Evolutionary conservation across 2,888 invertebrate genomes (phyloP), one percentile per base, ranked within the genome.

Genomic region (Selenia dentaria): DNA sequence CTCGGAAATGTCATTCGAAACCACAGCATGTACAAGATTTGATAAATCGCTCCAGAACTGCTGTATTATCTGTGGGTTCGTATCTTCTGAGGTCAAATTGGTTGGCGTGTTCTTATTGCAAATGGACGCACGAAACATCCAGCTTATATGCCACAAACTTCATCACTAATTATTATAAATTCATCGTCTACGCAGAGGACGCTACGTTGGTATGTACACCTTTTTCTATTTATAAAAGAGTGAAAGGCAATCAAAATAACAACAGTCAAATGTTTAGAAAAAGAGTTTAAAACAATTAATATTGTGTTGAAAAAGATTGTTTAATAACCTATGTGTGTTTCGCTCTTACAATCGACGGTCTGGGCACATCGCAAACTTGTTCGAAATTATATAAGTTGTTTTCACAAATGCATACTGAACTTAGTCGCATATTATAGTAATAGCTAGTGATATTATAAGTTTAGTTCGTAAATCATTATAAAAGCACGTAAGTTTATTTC

Each of bases 341-440:
- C 35, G 12, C 35, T 35, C 9, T 25, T 34, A 12, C 3, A 5
- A 35, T n/a, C 28, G 13, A 24, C 27, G 13, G 16, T 29, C 25
- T 20, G 35, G 5, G 16, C 24, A 10, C 9, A 9, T n/a, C 31
- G 11, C n/a, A 36, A 12, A 18, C 10, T 13, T 18, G 36, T 36
- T 16, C 5, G 18, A 13, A 26, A 20, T 9, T 32, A 12, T 35
- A 10, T 13, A 45, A 29, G 29, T 13, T 35, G n/a, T 8, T 18
- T n/a, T 34, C 28, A 28, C 25, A 27, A 32, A 41, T 20, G 29
- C 37, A 26, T 47, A 9, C 3, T 36, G 36, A 40, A 41, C 20
- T 32, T 40, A 32, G 40, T 12, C 31, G 40, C n/a, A 32, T 47
- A 36, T 40, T 26, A 47, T 47, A 47, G 34, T 44, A 46, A 40